Base-by-base conservation (phyloP, 1,140 invertebrate species). In the Trichogramma pretiosum region DNA sequence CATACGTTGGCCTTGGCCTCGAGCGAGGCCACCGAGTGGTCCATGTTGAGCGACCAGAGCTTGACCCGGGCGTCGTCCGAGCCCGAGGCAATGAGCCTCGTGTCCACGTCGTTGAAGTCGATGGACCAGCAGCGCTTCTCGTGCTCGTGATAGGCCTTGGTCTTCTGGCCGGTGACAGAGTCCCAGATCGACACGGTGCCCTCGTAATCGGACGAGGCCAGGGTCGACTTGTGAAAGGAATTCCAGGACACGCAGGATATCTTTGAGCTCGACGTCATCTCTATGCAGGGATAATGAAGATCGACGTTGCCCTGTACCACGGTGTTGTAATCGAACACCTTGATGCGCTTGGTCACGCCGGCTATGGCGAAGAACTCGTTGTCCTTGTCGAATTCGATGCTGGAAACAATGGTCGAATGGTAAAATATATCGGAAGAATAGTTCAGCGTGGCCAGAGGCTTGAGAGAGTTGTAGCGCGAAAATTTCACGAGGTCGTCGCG, bases 81-180 rank as follows among this genome's bases (percentile, higher is more conserved):
- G 8, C 92, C 93, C 2, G 89, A 94, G 4, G 93, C 93, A 46
- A 98, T 82, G 10, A 97, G 65, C 44, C 90, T 77, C 3, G 92
- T 89, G 67, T 97, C 92, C 32, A 92, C 83, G 50, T 85, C 81
- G 65, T 95, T 97, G 64, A 96, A 97, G 73, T 97, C 92, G 9
- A 98, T 92, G 55, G 88, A 92, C 93, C 93, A 98, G 65, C 91
- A 94, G 41, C 93, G 74, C 66, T 95, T 96, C 66, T 97, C 92
- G 69, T 97, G 93, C 67, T 97, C 93, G 64, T 92, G 80, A 61
- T 84, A 85, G 21, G 78, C 78, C 54, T 83, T 80, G 4, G 79
- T 85, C 55, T 75, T 76, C 55, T 84, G 78, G n/a, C 82, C 83
- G 1, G 84, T 87, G 17, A 79, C 80, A 1, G 88, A 88, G 73